Evolutionary conservation across 30 jellyfish, hydroid and myxozoan genomes (phyloP), one percentile per base, ranked within the genome.

Genomic region (Phacellophora camtschatica): DNA sequence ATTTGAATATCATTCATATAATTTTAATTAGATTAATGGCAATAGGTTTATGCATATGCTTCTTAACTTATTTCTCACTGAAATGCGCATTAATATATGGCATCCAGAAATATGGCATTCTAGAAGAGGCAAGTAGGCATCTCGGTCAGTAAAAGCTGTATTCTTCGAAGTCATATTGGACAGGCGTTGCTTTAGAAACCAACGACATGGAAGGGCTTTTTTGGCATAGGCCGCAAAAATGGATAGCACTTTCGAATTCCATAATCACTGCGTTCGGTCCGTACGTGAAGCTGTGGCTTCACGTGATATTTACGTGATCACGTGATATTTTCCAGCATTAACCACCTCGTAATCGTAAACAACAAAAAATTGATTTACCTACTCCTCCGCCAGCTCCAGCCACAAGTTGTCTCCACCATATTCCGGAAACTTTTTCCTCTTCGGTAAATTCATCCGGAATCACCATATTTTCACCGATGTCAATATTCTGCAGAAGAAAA

Each of bases 351-450:
- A 53, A 59, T 5, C 20, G 79, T 29, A 10, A 29, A 12, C 32
- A 29, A 29, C 12, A n/a, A 16, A 11, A 65, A 7, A 57, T 0
- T 36, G 16, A 30, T 92, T 91, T 76, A 93, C 99, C 99, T 0
- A 93, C 95, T 0, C 99, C 99, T 19, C 97, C 99, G 12, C 88
- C 87, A 2, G 97, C 99, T 33, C 99, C 99, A 29, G 99, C 97
- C 30, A 88, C 94, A 11, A 93, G 96, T 81, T 93, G 99, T 48
- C 97, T 66, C 99, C 99, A 93, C 99, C 99, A 93, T 66, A 43
- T 93, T n/a, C 99, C 99, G 3, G 95, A 71, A 35, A 75, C 91
- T 19, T 76, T 93, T 57, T 93, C 99, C 58, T 93, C 99, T 3
- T 93, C 99, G 15, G 99, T 93, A 35, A 93, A 93, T 45, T 93